These are phyloP conservation scores for Trichogramma evanescens DNA, from an alignment of 2,888 invertebrate genomes.

Conservation along the genomic window DNA sequence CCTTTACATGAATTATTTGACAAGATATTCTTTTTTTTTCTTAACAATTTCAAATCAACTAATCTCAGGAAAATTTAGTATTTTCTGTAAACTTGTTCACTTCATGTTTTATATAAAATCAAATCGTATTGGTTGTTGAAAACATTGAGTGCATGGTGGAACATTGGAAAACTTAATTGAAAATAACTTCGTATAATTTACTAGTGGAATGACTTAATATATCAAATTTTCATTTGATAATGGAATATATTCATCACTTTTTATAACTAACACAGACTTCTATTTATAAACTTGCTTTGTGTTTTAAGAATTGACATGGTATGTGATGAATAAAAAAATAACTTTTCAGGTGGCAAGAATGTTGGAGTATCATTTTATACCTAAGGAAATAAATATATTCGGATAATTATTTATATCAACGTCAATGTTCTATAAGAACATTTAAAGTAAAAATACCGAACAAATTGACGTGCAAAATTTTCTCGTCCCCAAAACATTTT, in stretches of 20 bases:
- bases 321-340: constrained; percentile 23
- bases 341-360: constrained; percentile 23
- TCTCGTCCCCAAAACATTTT: constrained; percentile 10
- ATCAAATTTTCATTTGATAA: constrained; percentile 11
- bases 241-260: constrained; percentile 17
- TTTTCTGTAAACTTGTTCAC: no score
- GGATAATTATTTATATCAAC: constrained; percentile 7
- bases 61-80: not conserved
- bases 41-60: constrained; percentile 10
- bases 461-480: constrained; percentile 13
- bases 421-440: constrained; percentile 10
- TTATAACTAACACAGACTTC: constrained; percentile 17
- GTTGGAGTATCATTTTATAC: constrained; percentile 18
- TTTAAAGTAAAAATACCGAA: constrained; percentile 16
- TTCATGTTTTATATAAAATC: no score
- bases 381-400: constrained; percentile 8
- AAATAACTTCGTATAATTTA: constrained; percentile 13
- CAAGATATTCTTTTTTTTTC: not conserved
- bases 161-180: constrained; percentile 14
- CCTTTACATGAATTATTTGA: constrained; percentile 3
- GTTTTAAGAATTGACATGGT: constrained; percentile 19
- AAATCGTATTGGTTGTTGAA: no score
- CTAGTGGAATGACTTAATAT: constrained; percentile 19
- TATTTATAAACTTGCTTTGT: constrained; percentile 18
- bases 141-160: no score